Conservation (phyloP, 1,140 invertebrate species). For the Maconellicoccus hirsutus region DNA sequence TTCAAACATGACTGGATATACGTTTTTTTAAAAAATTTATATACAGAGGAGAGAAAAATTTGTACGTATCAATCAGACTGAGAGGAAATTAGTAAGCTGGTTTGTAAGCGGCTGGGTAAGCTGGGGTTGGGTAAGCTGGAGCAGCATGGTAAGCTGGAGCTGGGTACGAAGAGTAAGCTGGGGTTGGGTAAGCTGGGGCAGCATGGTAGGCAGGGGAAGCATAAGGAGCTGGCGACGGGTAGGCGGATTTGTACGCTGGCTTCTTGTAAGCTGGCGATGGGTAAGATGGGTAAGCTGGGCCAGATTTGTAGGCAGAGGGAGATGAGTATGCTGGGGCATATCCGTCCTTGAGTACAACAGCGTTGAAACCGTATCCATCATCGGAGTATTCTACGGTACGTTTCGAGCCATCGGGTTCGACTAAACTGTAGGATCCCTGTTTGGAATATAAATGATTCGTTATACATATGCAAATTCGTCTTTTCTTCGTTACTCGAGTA, state of each 20-base stretch:
- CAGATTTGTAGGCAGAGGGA: constrained; percentile 23
- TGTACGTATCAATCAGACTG: constrained; percentile 6
- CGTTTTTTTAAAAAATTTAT: no score
- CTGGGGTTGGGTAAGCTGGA: constrained; percentile 26
- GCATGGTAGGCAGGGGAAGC: constrained; percentile 23
- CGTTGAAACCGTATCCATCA: constrained; percentile 52
- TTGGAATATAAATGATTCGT: constrained; percentile 27
- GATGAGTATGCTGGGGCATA: constrained; percentile 24
- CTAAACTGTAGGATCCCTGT: constrained; percentile 34
- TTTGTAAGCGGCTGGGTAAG: constrained; percentile 22
- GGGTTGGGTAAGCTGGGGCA: constrained; percentile 26
- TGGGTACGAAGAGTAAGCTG: constrained; percentile 27
- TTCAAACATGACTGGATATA: constrained; percentile 9
- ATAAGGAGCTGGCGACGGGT: constrained; percentile 23
- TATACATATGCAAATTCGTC: no score
- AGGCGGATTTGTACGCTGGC: constrained; percentile 26
- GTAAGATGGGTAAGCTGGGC: constrained; percentile 27
- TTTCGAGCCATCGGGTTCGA: constrained; percentile 44
- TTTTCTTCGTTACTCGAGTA: no score
- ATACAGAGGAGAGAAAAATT: neutral
- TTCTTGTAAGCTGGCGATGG: constrained; percentile 26
- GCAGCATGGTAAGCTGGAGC: constrained; percentile 23
- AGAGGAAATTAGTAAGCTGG: constrained; percentile 11
- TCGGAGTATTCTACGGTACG: constrained; percentile 47
- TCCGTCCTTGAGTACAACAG: constrained; percentile 44